Base-by-base conservation (phyloP, 2,113 vertebrate species). In the Anolis carolinensis region DNA sequence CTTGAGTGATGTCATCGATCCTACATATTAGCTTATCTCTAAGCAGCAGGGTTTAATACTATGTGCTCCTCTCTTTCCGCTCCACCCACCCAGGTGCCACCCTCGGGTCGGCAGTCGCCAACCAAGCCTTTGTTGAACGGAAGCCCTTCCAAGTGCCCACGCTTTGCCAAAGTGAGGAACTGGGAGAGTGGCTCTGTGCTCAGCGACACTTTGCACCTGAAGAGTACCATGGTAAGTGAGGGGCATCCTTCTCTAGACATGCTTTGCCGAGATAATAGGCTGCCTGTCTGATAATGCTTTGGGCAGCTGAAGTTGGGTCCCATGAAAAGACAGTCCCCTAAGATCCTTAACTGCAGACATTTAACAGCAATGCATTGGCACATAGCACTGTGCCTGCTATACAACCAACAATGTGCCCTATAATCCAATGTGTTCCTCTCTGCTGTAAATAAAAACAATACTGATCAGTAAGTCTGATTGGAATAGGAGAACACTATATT, bases 111-210 rank as follows among this genome's bases (percentile, higher is more conserved):
- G 79, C 95, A 95, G 87, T 99, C 98, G 1, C 98, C 98, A 0
- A 95, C 95, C 0, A 98, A 96, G 95, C 95, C 82, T 0, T 23
- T 95, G 13, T 94, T 89, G 88, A 98, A 99, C 0, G 98, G 97
- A 76, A 99, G 99, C 86, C 99, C 99, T 34, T 97, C 98, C 92
- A 99, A 99, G 91, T 98, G 98, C 89, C 98, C 98, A 0, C 97
- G 97, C 20, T 99, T 98, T 78, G 94, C 98, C 88, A 99, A 98
- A 90, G 95, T 99, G 92, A 98, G 96, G 95, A 99, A 99, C 96
- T 99, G 98, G 98, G 99, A 99, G 95, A 98, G 96, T 0, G 97
- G 97, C 0, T 95, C 95, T 0, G 81, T 98, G 83, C 97, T 98
- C 89, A 98, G 93, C 0, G 99, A 99, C 90, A 98, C 97, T 0